phyloP scores from a whole-genome alignment of 2,888 invertebrate genomes.

The Pterobdella sp. region DNA sequence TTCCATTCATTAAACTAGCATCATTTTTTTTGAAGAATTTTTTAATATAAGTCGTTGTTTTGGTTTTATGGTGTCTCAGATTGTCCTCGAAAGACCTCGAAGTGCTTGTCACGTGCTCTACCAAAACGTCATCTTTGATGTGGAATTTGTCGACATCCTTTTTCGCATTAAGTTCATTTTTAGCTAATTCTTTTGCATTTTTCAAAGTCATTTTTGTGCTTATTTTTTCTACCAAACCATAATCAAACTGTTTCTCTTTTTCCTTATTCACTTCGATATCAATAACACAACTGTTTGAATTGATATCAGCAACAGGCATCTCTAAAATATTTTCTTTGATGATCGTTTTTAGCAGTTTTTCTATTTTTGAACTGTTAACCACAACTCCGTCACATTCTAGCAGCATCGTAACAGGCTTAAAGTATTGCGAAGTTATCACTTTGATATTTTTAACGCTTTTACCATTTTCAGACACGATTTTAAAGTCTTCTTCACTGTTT shows the following conservation, averaged over 20 bases:
- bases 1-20: neutral
- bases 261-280: neutral
- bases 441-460: conserved; percentile 14
- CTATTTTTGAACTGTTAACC: conserved; percentile 2
- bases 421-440: conserved; percentile 22
- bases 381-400: conserved; percentile 19
- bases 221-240: neutral
- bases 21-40: conserved; percentile 17
- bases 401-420: conserved; percentile 26
- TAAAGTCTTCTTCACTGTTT: conserved; percentile 26
- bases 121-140: conserved; percentile 8
- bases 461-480: conserved; percentile 18
- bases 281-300: neutral
- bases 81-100: neutral
- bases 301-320: conserved; percentile 16
- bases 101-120: neutral
- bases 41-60: neutral
- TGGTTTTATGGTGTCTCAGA: conserved; percentile 8
- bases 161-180: neutral
- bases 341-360: conserved; percentile 21
- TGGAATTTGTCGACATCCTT: neutral
- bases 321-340: conserved; percentile 29
- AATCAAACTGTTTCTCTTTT: neutral
- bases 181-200: neutral
- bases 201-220: conserved; percentile 17